Conservation (phyloP, 2,113 vertebrate species). For the Pterophyllum scalare region DNA sequence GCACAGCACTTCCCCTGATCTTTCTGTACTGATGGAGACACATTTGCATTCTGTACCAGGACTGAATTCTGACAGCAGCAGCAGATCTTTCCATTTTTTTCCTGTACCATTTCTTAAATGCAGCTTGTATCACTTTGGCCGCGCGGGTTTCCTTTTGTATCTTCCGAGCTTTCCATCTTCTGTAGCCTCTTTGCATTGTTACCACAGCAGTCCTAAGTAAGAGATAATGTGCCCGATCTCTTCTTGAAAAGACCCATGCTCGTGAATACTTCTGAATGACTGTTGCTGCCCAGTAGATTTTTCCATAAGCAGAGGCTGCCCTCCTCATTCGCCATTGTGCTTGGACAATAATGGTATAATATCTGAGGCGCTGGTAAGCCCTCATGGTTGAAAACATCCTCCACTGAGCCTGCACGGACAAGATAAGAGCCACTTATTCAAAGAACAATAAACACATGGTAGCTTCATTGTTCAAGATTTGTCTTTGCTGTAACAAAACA, state of each 20-base stretch:
- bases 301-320: constrained; percentile 75
- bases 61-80: constrained; percentile 86
- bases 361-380: constrained; percentile 78
- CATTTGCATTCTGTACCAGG: constrained; percentile 83
- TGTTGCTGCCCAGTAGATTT: constrained; percentile 72
- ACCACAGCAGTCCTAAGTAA: constrained; percentile 72
- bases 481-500: background rate
- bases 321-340: constrained; percentile 85
- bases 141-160: constrained; percentile 73
- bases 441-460: background rate
- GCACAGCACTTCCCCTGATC: constrained; percentile 66
- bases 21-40: constrained; percentile 58
- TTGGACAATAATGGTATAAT: constrained; percentile 81
- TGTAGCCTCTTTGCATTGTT: constrained; percentile 83
- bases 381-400: constrained; percentile 79
- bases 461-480: background rate
- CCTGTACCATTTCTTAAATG: constrained; percentile 81
- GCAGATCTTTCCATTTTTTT: constrained; percentile 56
- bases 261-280: constrained; percentile 82
- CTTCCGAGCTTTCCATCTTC: constrained; percentile 80
- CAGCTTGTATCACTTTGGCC: constrained; percentile 80
- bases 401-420: constrained; percentile 82
- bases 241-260: constrained; percentile 72
- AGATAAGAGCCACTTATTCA: constrained; percentile 24
- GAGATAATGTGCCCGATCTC: constrained; percentile 72